Evolutionary conservation across 2,113 vertebrate species (phyloP), one percentile per base, ranked within the genome.

Genomic region (Alces alces): DNA sequence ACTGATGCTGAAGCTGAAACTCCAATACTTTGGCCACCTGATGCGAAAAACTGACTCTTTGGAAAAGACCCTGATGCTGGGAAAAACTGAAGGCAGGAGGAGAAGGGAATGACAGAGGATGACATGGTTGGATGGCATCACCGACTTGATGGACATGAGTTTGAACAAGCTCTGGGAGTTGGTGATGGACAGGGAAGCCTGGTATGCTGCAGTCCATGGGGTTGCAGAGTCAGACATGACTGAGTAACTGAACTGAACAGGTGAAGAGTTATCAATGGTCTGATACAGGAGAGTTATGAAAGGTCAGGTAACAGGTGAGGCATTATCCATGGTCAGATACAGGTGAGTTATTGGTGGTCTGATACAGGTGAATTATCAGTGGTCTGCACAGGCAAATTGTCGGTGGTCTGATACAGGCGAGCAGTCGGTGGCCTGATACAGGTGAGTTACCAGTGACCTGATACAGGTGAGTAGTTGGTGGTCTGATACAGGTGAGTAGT

Each of bases 21-120:
- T 70, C n/a, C n/a, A 36, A 36, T 70, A 21, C 64, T 36, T 8
- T 70, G 64, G n/a, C n/a, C 64, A 12, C 19, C 10, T 70, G 17
- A 70, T 36, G 64, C 0, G 0, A 36, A 21, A 9, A 70, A 3
- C n/a, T 6, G 64, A 70, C 64, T 36, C 19, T 17, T 17, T 36
- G 4, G n/a, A 36, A 21, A 70, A 70, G 64, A 21, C 17, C 19
- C 17, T 12, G n/a, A 23, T 23, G 66, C 66, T 70, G 66, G 19
- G n/a, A 23, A 39, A 39, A 10, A 70, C 0, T 12, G 19, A 39
- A 12, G 66, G n/a, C 5, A 2, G 5, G 2, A 70, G n/a, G 19
- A 70, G n/a, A 23, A 12, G n/a, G 33, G 66, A 21, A 70, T 2
- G 10, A 39, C 66, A 23, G 5, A 70, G 66, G n/a, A 39, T 70